Percentiles rank a stretch among this genome's conserved stretches.
These are phyloP conservation scores for Syngnathus floridae DNA, from an alignment of 2,113 vertebrate genomes.

Conservation along the genomic window DNA sequence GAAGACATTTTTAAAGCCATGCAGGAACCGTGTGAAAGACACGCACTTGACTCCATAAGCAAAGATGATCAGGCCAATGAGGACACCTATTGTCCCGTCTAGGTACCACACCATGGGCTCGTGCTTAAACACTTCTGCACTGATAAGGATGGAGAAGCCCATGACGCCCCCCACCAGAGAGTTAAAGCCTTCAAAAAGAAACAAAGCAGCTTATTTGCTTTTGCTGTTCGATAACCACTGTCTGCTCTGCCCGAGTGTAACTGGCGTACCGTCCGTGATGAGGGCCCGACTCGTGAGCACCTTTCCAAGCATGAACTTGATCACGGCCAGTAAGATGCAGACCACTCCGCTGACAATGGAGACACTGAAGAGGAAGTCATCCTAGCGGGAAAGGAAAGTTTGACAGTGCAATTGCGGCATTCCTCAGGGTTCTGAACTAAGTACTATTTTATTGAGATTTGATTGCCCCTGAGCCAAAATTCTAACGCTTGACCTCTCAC, in stretches of 20 bases:
- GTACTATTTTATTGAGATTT: not conserved
- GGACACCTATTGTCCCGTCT: slow-evolving; percentile 86
- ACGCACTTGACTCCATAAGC: slow-evolving; percentile 93
- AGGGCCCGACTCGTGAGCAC: slow-evolving; percentile 93
- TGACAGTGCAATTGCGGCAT: not conserved
- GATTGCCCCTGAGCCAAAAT: too few species aligned
- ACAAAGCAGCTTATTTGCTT: not conserved
- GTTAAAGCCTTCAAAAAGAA: slow-evolving; percentile 82
- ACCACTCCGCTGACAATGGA: slow-evolving; percentile 90
- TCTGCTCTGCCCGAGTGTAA: not conserved
- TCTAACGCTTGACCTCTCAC: too few species aligned
- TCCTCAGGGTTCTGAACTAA: not conserved
- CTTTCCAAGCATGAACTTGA: slow-evolving; percentile 93
- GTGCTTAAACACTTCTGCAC: slow-evolving; percentile 92
- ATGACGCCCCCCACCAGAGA: slow-evolving; percentile 92
- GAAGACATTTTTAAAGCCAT: not conserved
- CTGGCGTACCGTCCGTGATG: slow-evolving; percentile 86
- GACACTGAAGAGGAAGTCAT: slow-evolving; percentile 91
- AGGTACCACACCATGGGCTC: slow-evolving; percentile 89
- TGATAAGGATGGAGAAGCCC: slow-evolving; percentile 97
- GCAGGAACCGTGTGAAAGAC: not conserved
- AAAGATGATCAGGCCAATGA: slow-evolving; percentile 93
- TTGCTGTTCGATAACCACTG: not conserved
- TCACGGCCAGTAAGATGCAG: slow-evolving; percentile 80
- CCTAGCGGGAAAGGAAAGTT: slow-evolving; percentile 64